Evolutionary conservation across 1,140 invertebrate genomes (phyloP), one percentile per base, ranked within the genome.

Genomic region (Calycopis cecrops): DNA sequence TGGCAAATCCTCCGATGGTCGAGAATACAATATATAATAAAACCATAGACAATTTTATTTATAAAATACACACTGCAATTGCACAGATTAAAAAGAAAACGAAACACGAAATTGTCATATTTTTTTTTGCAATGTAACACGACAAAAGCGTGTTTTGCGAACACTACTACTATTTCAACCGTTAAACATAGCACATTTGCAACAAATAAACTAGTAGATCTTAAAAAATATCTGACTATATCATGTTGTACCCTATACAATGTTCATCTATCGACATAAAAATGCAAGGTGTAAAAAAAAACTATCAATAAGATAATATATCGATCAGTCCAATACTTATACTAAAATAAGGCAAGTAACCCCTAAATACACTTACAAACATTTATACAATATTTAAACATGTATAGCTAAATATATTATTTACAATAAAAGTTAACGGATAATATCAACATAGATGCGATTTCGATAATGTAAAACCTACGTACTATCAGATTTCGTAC

Each of bases 251-350:
- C 67, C 68, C 52, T 52, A 67, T 62, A 16, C 28, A 33, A 44
- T 16, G 37, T 42, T 53, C 38, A 53, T 42, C 54, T 72, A 76
- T 73, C 75, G 69, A 76, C 67, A 58, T 49, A 71, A 71, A 77
- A 80, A 80, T 79, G 79, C 73, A 76, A 65, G 58, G 63, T 72
- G 60, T 75, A 72, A 76, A 73, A 72, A n/a, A 75, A 72, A 70
- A 49, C 56, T 56, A 69, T 59, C 64, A 68, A 60, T 77, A 77
- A 64, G 69, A 73, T 28, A 28, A 28, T 67, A 71, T 77, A 65
- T 71, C 76, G 79, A 82, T 73, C 73, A 77, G 79, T 82, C 82
- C 82, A 78, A 77, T 82, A 79, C 75, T 82, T 83, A 74, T 69
- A 68, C 68, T 69, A 75, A 60, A 70, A 70, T 73, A 76, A 79